A percentile compares a stretch with the other conserved stretches of the same genome.
These are phyloP conservation scores for Glaucidium brasilianum DNA, from an alignment of 2,113 vertebrate genomes.

Conservation along the genomic window DNA sequence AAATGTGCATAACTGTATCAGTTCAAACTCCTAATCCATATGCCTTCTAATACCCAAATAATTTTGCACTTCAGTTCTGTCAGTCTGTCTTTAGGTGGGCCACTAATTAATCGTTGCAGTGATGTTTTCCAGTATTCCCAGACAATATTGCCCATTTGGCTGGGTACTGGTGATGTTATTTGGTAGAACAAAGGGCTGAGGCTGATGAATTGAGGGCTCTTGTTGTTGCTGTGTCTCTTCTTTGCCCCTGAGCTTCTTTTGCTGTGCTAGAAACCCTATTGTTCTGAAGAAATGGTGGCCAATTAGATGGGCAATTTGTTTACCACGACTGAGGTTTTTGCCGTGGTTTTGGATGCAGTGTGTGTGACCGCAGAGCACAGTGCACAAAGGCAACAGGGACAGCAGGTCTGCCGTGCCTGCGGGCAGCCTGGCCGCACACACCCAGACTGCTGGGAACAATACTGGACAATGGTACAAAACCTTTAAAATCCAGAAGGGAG, in stretches of 20 bases:
- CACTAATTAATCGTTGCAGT: not conserved
- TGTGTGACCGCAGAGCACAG: not conserved
- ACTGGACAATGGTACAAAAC: not conserved
- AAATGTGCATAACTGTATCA: not conserved
- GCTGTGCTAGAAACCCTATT: not conserved
- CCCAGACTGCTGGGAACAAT: not conserved
- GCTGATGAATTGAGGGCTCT: not conserved
- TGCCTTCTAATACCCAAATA: not conserved
- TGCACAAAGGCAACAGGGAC: not conserved
- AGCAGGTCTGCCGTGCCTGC: not conserved
- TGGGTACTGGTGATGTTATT: not conserved
- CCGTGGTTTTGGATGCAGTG: not conserved
- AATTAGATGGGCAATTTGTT: not conserved
- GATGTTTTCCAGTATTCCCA: not conserved
- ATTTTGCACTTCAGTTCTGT: not conserved
- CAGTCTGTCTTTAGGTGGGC: not conserved
- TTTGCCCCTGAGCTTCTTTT: not conserved
- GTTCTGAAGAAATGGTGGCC: not conserved
- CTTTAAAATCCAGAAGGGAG: not conserved
- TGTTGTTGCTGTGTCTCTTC: not conserved
- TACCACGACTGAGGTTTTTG: not conserved
- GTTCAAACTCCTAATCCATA: not conserved
- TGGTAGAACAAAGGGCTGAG: not conserved
- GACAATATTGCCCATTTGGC: not conserved
- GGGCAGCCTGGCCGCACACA: not conserved